Percentiles rank a stretch among this genome's conserved stretches.
Evolutionary conservation across 2,113 vertebrate genomes (phyloP).

Genomic region (Alexandromys fortis): DNA sequence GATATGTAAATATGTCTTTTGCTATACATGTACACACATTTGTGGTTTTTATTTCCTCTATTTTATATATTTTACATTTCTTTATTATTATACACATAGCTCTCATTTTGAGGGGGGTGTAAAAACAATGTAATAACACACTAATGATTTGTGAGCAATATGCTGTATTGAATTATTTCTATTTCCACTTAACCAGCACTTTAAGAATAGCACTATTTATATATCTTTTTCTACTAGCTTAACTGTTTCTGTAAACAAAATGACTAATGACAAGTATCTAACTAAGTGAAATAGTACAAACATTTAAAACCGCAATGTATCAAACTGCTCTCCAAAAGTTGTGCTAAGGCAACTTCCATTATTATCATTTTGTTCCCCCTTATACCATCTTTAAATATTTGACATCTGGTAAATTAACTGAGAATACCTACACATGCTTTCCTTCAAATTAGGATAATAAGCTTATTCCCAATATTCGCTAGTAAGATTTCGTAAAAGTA

Average conservation of each 20-base stretch:
- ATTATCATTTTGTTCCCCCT: background rate
- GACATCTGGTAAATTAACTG: conserved; percentile 10
- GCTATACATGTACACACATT: background rate
- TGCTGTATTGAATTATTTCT: background rate
- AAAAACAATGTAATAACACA: background rate
- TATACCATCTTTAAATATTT: background rate
- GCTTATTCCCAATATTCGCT: background rate
- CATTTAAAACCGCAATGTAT: background rate
- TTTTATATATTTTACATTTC: background rate
- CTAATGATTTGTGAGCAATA: background rate
- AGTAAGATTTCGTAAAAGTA: background rate
- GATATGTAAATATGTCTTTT: background rate
- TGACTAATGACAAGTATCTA: background rate
- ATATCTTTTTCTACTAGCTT: background rate
- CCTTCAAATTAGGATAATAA: conserved; percentile 29
- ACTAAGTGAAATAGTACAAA: background rate
- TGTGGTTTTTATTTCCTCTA: background rate
- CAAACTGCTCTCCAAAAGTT: conserved; percentile 28
- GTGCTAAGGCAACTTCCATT: background rate
- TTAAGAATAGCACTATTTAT: background rate
- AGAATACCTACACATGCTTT: background rate
- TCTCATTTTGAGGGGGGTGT: background rate
- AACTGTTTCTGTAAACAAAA: conserved; percentile 37
- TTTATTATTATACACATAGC: background rate
- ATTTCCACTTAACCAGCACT: background rate